Evolutionary conservation across 2,797 vertebrate species (phyloP), one percentile per base, ranked within the genome.

Genomic region (Staurois parvus): DNA sequence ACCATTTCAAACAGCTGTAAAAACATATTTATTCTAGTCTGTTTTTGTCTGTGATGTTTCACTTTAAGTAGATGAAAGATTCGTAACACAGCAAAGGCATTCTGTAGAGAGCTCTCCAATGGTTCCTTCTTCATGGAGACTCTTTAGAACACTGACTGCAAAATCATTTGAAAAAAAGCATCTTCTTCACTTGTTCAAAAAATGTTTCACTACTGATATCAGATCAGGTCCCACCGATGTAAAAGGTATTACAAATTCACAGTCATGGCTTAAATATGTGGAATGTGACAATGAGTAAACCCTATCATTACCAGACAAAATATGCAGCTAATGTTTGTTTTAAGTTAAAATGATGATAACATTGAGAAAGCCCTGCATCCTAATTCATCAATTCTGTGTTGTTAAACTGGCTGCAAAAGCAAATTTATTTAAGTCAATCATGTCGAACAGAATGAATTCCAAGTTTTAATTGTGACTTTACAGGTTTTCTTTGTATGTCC

Each of bases 151-250:
- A 80, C 45, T 72, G 67, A 70, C 68, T 34, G 24, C 15, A 37
- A 56, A 9, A 5, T 80, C 30, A 32, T 67, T 80, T 70, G 12
- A 80, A 69, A 80, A 59, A 59, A 80, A 56, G 15, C 29, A 80
- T 34, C 45, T 26, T 21, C 37, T 69, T 29, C 67, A 70, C 24
- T 45, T 26, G 29, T 59, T 70, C 15, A 15, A 32, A 62, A 29
- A 32, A n/a, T 26, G 66, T 26, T 29, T 68, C 40, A 48, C 42
- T 45, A 30, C 29, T 10, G 68, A 72, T 26, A 72, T 37, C 13
- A 79, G 29, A 15, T 34, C 10, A 80, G 45, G 21, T 70, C 28
- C 29, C 42, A 48, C 42, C 15, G 67, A 56, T 59, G 32, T 2
- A n/a, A 34, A 32, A 45, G 24, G 4, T 37, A 42, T 72, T 11